These are phyloP conservation scores for Coracopsis vasa DNA, from an alignment of 2,113 vertebrate species.

Conservation along the genomic window DNA sequence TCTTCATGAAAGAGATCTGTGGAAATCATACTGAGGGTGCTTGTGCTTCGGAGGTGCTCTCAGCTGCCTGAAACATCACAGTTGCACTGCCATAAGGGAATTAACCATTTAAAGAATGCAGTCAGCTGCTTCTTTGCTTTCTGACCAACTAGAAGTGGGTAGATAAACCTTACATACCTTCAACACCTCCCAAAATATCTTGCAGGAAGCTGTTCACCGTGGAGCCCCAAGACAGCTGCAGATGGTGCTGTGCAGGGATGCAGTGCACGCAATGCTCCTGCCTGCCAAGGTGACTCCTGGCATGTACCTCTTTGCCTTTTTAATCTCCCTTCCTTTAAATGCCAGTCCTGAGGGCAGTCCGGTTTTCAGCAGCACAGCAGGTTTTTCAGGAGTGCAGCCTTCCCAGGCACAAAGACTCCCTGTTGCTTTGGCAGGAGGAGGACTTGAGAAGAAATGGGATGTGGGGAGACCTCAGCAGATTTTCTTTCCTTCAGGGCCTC, in stretches of 20 bases:
- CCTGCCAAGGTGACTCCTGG: not conserved
- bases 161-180: not conserved
- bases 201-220: rapidly evolving
- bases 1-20: not conserved
- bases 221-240: not conserved
- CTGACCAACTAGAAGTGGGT: not conserved
- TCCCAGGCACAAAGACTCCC: not conserved
- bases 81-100: not conserved
- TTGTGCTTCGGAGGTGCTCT: not conserved
- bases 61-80: not conserved
- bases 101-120: not conserved
- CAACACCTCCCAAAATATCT: not conserved
- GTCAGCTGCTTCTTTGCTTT: not conserved
- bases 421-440: not conserved
- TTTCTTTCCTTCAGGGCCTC: not conserved
- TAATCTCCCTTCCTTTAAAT: not conserved
- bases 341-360: not conserved
- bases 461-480: not conserved
- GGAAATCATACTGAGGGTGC: not conserved
- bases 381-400: not conserved
- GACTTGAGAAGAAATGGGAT: not conserved
- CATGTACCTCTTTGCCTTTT: not conserved
- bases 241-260: not conserved
- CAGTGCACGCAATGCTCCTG: not conserved
- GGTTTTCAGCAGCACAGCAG: not conserved